Evolutionary conservation across 2,113 vertebrate species (phyloP), one percentile per base, ranked within the genome.

Genomic region (Ceuthmochares aereus): DNA sequence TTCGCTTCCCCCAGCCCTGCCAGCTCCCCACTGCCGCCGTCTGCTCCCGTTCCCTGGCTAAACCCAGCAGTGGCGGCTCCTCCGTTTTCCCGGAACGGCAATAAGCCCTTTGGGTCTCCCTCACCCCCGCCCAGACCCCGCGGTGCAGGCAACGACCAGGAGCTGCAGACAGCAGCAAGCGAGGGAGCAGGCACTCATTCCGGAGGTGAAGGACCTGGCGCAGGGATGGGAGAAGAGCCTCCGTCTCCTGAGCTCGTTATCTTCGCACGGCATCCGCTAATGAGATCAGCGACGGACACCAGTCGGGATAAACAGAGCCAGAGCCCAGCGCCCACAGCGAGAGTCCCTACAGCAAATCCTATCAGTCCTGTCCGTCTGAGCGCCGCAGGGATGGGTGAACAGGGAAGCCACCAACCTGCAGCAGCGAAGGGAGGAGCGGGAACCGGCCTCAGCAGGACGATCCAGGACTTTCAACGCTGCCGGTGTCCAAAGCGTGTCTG

Each of bases 391-490:
- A 40, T 40, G 47, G 47, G 47, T 19, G 43, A 45, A 19, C 47
- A 49, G 60, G n/a, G 6, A 2, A 2, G 60, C 17, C 70, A 58
- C 76, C 32, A 5, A 64, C 84, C 77, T 27, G 32, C 34, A 10
- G 51, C 1, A 1, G 23, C 2, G 0, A 42, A 43, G 14, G 7
- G 2, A 9, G 37, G 29, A 9, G n/a, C 9, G 9, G 64, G 21
- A 30, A 47, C 10, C 8, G 1, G 68, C 49, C 37, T 20, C 2
- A 6, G 73, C 27, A 34, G 19, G 9, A 7, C 23, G 15, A 18
- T 4, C 14, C 9, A 5, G n/a, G 15, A 7, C 21, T 20, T 36
- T 29, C 51, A 63, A 6, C 1, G 67, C 37, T 8, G 49, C 30
- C 64, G 3, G 25, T 0, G 56, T 42, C 74, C 80, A 43, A 79